Evolutionary conservation across 2,797 vertebrate species (phyloP), one percentile per base, ranked within the genome.

Genomic region (Acanthurus lineatus): DNA sequence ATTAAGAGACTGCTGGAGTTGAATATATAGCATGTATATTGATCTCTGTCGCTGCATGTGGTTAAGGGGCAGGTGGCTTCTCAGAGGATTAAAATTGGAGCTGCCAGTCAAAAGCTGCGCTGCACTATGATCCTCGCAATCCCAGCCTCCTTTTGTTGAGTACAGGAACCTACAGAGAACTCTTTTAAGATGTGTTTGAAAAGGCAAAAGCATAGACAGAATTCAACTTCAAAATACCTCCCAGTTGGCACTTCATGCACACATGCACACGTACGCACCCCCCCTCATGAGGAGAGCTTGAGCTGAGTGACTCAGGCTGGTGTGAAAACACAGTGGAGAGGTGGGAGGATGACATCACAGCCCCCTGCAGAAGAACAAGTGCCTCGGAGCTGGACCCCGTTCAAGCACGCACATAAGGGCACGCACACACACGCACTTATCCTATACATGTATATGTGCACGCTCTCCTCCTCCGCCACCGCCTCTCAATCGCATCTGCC

Each of bases 311-410:
- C 88, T 95, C 94, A 94, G 75, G 9, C 79, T 89, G 85, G 92
- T 93, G 93, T 91, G 89, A 94, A 94, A 92, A 91, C 91, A 89
- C 82, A 93, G 89, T 35, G 67, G 78, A 80, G 84, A 86, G 80
- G 94, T 95, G 93, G 95, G 94, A 90, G 94, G 94, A 94, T 94
- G 94, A 95, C 93, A 93, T 95, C 95, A 93, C 89, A 88, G 89
- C 88, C 89, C 89, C 91, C 91, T 88, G 92, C 89, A 91, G 89
- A 74, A 75, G 86, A 90, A 90, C 86, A 93, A 94, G 90, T 85
- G 84, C 86, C 87, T 85, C 56, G 68, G 89, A 91, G 87, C 82
- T 91, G 92, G 93, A 88, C 75, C 61, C 63, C 8, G 22, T 82
- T 82, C 81, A 87, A 85, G 62, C 51, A 71, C 2, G 28, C 65